phyloP scores from a whole-genome alignment of 2,797 vertebrate genomes.

The Anabacerthia variegaticeps region DNA sequence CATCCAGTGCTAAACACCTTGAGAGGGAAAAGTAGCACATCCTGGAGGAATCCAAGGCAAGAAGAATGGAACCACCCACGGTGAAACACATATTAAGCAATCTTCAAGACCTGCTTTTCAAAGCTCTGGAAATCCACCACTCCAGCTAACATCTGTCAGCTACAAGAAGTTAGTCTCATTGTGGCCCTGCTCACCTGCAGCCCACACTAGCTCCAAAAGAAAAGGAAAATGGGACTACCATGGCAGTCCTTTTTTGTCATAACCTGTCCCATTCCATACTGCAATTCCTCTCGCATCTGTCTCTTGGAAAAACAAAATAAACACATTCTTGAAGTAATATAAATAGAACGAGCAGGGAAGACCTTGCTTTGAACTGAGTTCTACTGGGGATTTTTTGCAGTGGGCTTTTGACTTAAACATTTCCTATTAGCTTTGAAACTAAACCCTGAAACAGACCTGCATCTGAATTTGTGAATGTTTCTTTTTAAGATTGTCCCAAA shows the following conservation, averaged over 20 bases:
- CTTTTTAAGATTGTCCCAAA: not conserved
- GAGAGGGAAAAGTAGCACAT: not conserved
- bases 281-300: not conserved
- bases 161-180: not conserved
- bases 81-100: not conserved
- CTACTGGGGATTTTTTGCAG: not conserved
- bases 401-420: not conserved
- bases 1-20: not conserved
- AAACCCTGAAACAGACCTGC: not conserved
- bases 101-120: not conserved
- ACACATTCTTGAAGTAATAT: not conserved
- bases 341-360: conserved; percentile 8
- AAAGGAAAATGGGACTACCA: not conserved
- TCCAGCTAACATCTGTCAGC: not conserved
- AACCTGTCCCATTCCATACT: not conserved
- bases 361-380: conserved; percentile 11
- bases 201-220: not conserved
- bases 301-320: conserved; percentile 20
- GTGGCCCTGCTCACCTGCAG: not conserved
- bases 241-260: not conserved
- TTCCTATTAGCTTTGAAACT: not conserved
- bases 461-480: not conserved
- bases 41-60: not conserved
- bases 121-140: not conserved
- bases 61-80: not conserved